Evolutionary conservation across 2,797 vertebrate species (phyloP), one percentile per base, ranked within the genome.

Genomic region (Phataginus tricuspis): DNA sequence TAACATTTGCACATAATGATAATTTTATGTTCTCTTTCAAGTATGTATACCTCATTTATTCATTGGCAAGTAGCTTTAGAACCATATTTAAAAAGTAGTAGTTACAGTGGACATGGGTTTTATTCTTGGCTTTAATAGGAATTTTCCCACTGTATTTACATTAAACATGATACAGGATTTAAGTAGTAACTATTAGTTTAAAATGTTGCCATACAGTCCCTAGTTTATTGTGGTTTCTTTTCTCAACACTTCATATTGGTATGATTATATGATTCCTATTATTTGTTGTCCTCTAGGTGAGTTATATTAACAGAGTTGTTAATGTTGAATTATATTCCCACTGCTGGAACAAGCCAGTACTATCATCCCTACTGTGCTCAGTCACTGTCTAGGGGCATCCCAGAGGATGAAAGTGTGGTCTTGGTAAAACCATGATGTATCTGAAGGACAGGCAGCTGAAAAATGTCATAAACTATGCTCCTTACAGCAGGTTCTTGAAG

Each of bases 1-100:
- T 37, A 95, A 79, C 7, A 90, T 85, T 92, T 92, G 18, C 19
- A 92, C 80, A 77, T 68, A 87, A 75, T 37, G 23, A 55, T 37
- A 59, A 61, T 68, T 82, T 82, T 88, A 55, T 29, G 45, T 91
- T 29, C 16, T 42, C 55, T 94, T 86, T 37, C 23, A 79, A 63
- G 61, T 75, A 61, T 27, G 8, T 45, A 34, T 45, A 18, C 11
- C 2, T 89, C 5, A n/a, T 63, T 75, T 91, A 21, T 59, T 63
- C 53, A 68, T 25, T 86, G 34, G 23, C 68, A 90, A 39, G 15
- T 74, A 45, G 13, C 37, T 83, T 92, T 29, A 72, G 39, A 92
- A 61, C 4, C 18, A 71, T 37, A 7, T 83, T 88, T 5, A 49
- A 59, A 25, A 89, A 61, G 31, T 31, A 80, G 16, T 49, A 78